phyloP scores from a whole-genome alignment of 2,888 invertebrate species.

The Phalera bucephala region DNA sequence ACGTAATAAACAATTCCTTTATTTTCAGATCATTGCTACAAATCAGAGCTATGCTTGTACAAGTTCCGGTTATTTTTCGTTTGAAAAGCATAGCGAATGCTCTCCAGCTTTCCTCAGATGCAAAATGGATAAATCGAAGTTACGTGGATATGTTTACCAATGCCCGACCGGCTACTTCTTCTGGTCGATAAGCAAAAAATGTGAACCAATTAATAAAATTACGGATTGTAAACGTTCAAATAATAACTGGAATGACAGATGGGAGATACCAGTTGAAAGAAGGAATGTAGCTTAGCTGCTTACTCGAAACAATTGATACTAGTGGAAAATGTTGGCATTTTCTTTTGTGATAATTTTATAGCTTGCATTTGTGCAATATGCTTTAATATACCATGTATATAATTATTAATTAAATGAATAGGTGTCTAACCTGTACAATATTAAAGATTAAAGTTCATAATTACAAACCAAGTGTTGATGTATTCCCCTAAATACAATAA shows the following conservation, averaged over 20 bases:
- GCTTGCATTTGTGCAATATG: slow-evolving; percentile 25
- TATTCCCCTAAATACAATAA: slow-evolving; percentile 12
- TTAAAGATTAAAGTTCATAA: neutral
- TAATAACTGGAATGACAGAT: slow-evolving; percentile 70
- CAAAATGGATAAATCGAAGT: slow-evolving; percentile 65
- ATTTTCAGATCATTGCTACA: slow-evolving; percentile 84
- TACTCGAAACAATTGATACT: slow-evolving; percentile 19
- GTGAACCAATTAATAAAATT: slow-evolving; percentile 85
- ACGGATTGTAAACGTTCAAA: slow-evolving; percentile 81
- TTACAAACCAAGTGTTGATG: slow-evolving; percentile 3
- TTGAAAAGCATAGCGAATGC: slow-evolving; percentile 86
- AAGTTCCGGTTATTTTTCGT: slow-evolving; percentile 86
- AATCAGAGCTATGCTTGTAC: slow-evolving; percentile 84
- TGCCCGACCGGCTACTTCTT: slow-evolving; percentile 90
- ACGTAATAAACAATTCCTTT: too few species aligned
- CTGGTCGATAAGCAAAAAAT: slow-evolving; percentile 90
- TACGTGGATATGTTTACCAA: slow-evolving; percentile 88
- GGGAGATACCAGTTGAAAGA: slow-evolving; percentile 83
- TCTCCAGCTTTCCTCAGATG: slow-evolving; percentile 89
- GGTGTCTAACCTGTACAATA: neutral
- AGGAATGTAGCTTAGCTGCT: slow-evolving; percentile 80
- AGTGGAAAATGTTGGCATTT: slow-evolving; percentile 11
- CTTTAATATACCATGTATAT: slow-evolving; percentile 5
- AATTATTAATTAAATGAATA: neutral
- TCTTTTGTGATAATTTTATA: slow-evolving; percentile 30